A percentile compares a stretch with the other conserved stretches of the same genome.
Evolutionary conservation across 1,140 invertebrate species (phyloP).

Genomic region (Drosophila punjabiensis): DNA sequence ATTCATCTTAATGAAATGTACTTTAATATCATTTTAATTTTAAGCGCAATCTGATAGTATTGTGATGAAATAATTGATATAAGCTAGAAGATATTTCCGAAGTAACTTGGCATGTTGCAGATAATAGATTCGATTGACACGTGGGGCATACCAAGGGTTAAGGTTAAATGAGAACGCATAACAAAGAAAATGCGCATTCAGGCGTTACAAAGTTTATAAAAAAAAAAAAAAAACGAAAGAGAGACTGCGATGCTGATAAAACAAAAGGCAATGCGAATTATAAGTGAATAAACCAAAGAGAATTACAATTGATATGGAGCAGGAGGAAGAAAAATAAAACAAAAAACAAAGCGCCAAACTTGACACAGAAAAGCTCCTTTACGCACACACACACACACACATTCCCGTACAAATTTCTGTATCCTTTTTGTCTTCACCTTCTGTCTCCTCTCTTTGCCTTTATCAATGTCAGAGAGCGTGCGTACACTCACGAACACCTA

Average conservation of each 20-base stretch:
- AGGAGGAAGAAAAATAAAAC: conserved; percentile 8
- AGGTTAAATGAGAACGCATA: conserved; percentile 46
- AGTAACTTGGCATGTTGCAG: conserved; percentile 7
- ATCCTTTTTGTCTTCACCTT: conserved; percentile 70
- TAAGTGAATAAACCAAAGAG: conserved; percentile 29
- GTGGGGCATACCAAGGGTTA: conserved; percentile 17
- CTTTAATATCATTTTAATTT: background rate
- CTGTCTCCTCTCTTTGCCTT: conserved; percentile 50
- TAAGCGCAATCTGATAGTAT: background rate
- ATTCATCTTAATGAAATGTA: background rate
- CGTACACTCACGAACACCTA: conserved; percentile 41
- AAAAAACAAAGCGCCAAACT: conserved; percentile 51
- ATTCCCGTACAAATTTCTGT: conserved; percentile 63
- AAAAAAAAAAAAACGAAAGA: conserved; percentile 12
- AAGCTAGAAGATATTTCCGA: background rate
- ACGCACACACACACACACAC: conserved; percentile 5
- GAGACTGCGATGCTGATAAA: conserved; percentile 34
- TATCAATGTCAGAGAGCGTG: conserved; percentile 79
- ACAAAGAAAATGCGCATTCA: conserved; percentile 53
- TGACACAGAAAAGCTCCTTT: conserved; percentile 54
- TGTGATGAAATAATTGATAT: background rate
- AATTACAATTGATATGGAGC: conserved; percentile 30
- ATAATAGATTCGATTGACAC: conserved; percentile 10
- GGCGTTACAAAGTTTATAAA: conserved; percentile 13
- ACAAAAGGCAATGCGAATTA: conserved; percentile 47